Evolutionary conservation across 2,797 vertebrate genomes (phyloP), one percentile per base, ranked within the genome.

Genomic region (Peromyscus eremicus): DNA sequence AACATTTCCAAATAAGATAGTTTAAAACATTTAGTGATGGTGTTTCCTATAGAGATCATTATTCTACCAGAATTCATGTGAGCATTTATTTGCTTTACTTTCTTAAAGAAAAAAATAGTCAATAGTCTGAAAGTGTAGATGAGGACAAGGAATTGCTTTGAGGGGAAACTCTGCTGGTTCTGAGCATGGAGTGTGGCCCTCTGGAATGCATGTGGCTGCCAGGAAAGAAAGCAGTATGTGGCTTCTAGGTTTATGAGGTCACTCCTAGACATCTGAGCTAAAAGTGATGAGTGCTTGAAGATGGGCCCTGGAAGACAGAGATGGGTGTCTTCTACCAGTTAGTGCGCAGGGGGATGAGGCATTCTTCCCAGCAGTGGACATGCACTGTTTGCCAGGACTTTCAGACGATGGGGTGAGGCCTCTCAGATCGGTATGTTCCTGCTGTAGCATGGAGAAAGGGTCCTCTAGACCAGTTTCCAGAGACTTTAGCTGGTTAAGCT

Each of bases 71-170:
- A 37, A 8, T 52, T 62, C 32, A 25, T 68, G 32, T 70, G 70
- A 40, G 23, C 1, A 55, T 32, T 40, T 49, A 57, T 57, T 57
- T 57, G 3, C 10, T 77, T 79, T 0, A n/a, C 6, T 83, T 19
- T 94, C 57, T 82, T 55, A 94, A 73, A 34, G 66, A 83, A 75
- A 89, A 89, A 85, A 92, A 40, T 16, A 60, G 4, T 64, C 90
- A 73, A 7, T 12, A 75, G 40, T 89, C 40, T 71, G 46, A 88
- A 96, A 71, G n/a, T 68, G 2, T 32, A 43, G 9, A 11, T 12
- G 34, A 66, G 37, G 12, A 9, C 21, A 73, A 40, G 52, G 92
- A 62, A 34, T 90, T 55, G 21, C 60, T 32, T 81, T 27, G 27
- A 77, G 80, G 52, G 32, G n/a, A 52, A 77, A 1, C 85, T 76